Conservation (phyloP, 2,113 vertebrate genomes). For the Sturnus vulgaris region DNA sequence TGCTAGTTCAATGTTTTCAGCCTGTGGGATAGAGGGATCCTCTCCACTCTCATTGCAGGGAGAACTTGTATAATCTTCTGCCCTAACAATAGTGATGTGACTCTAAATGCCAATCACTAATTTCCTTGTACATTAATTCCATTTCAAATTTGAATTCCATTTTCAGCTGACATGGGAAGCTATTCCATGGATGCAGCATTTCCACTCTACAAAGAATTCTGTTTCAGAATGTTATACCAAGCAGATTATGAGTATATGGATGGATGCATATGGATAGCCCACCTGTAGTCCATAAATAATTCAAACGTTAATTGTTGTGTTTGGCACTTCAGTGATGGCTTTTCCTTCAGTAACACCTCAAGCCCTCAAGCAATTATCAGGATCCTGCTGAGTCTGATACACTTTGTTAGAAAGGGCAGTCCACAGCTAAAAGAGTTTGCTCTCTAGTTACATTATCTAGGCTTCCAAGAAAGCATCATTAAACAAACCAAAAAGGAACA, state of each 20-base stretch:
- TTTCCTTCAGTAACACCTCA: slow-evolving; percentile 20
- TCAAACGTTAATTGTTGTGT: slow-evolving; percentile 50
- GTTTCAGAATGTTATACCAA: background rate
- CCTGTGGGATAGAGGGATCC: background rate
- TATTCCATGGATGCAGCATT: background rate
- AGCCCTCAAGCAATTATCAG: slow-evolving; percentile 37
- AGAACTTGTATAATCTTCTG: background rate
- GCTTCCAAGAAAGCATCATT: background rate
- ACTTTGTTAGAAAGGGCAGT: background rate
- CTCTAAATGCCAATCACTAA: background rate
- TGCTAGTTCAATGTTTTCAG: background rate
- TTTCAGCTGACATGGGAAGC: background rate
- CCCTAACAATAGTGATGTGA: background rate
- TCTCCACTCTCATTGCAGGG: background rate
- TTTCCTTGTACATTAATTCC: background rate
- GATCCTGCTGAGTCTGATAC: background rate
- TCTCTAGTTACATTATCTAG: background rate
- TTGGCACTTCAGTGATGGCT: slow-evolving; percentile 22
- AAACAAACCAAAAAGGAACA: background rate
- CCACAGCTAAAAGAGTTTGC: background rate
- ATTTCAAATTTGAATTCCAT: background rate
- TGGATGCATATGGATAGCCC: background rate
- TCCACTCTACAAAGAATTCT: background rate
- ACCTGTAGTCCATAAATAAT: slow-evolving; percentile 54
- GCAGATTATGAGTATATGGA: background rate